A percentile compares a stretch with the other conserved stretches of the same genome.
phyloP scores from a whole-genome alignment of 2,113 vertebrate genomes.

The Chunga burmeisteri region DNA sequence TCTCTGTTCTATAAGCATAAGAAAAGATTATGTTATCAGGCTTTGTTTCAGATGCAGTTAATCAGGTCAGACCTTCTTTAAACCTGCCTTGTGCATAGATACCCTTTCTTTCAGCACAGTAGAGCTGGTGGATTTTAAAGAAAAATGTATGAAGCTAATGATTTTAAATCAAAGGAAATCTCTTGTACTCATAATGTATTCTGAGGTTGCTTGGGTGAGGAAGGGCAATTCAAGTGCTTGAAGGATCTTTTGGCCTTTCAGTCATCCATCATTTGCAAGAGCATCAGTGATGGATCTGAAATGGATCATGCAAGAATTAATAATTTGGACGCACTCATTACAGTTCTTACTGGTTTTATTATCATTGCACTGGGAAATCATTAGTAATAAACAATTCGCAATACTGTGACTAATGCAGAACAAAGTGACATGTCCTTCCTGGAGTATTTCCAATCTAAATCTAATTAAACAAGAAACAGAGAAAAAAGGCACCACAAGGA shows the following conservation, averaged over 20 bases:
- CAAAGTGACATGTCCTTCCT: accelerated
- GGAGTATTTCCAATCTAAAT: neutral
- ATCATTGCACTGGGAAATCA: neutral
- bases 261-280: neutral
- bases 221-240: neutral
- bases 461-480: neutral
- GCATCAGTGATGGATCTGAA: neutral
- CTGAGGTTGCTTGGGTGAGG: neutral
- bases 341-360: neutral
- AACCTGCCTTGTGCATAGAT: neutral
- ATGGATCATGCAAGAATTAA: neutral
- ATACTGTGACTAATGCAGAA: neutral
- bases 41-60: neutral
- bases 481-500: neutral
- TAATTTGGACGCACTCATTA: neutral
- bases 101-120: neutral
- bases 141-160: neutral
- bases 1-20: neutral
- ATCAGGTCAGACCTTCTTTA: neutral
- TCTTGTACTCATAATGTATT: neutral
- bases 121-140: neutral
- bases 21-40: neutral
- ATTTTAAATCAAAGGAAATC: neutral
- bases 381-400: neutral
- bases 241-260: constrained; percentile 3